Percentiles rank a stretch among this genome's conserved stretches.
Evolutionary conservation across 2,888 invertebrate species (phyloP).

Genomic region (Tenthredo livida): DNA sequence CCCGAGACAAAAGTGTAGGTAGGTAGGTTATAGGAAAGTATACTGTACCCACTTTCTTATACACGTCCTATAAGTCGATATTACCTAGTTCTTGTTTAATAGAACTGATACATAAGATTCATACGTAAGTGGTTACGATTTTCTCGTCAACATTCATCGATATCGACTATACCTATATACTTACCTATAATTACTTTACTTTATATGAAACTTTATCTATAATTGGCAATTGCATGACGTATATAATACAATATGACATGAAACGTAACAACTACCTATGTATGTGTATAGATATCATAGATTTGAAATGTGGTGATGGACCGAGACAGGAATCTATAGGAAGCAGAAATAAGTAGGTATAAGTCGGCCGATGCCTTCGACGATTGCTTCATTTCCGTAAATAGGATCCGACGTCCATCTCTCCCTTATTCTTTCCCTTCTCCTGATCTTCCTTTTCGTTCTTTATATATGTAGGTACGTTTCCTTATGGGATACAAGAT

Average conservation of each 20-base stretch:
- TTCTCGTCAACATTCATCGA: neutral
- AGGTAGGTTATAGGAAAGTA: neutral
- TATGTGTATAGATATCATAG: neutral
- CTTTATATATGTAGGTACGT: neutral
- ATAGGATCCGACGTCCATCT: constrained; percentile 55
- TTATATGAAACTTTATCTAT: too few species aligned
- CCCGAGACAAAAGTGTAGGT: constrained; percentile 6
- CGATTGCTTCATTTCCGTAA: constrained; percentile 69
- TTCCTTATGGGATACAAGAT: neutral
- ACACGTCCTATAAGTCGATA: neutral
- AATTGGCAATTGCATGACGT: too few species aligned
- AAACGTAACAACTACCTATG: neutral
- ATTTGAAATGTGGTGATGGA: neutral
- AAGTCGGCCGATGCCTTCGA: constrained; percentile 58
- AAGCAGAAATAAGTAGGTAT: constrained; percentile 50
- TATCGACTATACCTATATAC: too few species aligned
- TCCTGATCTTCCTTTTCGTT: neutral
- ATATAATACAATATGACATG: too few species aligned
- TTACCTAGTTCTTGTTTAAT: neutral
- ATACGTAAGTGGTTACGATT: neutral
- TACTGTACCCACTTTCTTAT: neutral
- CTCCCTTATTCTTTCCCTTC: neutral
- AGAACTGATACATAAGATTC: neutral
- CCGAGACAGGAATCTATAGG: neutral
- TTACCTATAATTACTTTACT: too few species aligned